phyloP scores from a whole-genome alignment of 2,113 vertebrate species.

The Toxotes jaculatrix region DNA sequence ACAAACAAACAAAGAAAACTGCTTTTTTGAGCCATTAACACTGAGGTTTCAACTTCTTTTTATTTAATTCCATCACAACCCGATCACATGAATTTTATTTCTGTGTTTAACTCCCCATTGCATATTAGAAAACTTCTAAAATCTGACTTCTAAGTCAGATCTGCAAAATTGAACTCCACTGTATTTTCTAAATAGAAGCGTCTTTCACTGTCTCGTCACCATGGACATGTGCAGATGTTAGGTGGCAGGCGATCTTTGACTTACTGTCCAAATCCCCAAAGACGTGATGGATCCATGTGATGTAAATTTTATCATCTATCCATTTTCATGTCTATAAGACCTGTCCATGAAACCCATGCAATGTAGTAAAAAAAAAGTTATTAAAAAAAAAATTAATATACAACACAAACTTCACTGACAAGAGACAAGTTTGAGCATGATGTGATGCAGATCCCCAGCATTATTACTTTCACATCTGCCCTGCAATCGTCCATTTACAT shows the following conservation, averaged over 20 bases:
- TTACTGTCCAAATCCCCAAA: too few relatives aligned
- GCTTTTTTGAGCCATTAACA: too few relatives aligned
- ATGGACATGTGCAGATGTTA: neutral
- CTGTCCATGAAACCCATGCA: neutral
- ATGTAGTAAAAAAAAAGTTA: neutral
- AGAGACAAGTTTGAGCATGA: neutral
- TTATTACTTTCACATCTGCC: neutral
- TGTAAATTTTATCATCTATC: too few relatives aligned
- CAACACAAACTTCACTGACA: neutral
- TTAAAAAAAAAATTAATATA: neutral
- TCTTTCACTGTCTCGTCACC: neutral
- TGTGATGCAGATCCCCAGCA: neutral
- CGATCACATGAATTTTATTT: neutral
- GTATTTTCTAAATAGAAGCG: neutral
- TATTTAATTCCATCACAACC: neutral
- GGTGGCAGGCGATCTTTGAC: too few relatives aligned
- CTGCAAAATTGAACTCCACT: neutral
- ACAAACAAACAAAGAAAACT: too few relatives aligned
- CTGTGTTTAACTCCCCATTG: neutral
- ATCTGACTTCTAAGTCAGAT: neutral
- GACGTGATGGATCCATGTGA: too few relatives aligned
- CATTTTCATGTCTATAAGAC: too few relatives aligned
- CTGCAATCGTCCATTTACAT: constrained; percentile 8
- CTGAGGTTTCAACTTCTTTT: too few relatives aligned
- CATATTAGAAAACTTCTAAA: neutral